These are phyloP conservation scores for Choristoneura rosaceana DNA, from an alignment of 2,888 invertebrate species.

Conservation along the genomic window DNA sequence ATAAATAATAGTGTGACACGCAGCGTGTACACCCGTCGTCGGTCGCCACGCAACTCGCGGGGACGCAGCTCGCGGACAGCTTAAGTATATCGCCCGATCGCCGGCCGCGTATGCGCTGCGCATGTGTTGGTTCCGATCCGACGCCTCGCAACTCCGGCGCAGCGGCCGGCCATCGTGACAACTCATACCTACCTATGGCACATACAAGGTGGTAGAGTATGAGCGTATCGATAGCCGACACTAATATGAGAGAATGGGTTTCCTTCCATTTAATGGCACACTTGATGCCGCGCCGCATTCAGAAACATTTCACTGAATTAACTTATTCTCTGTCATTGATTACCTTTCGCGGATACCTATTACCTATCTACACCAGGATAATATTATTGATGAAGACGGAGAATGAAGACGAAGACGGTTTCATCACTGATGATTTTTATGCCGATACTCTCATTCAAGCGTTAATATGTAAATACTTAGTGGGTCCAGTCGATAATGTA, in stretches of 20 bases:
- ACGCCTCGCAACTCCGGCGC: conserved; percentile 3
- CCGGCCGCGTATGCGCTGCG: conserved; percentile 31
- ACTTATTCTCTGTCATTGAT: not conserved
- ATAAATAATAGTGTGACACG: conserved; percentile 48
- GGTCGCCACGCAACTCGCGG: conserved; percentile 70
- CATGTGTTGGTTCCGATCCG: conserved; percentile 11
- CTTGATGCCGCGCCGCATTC: not conserved
- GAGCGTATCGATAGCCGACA: not conserved
- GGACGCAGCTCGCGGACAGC: conserved; percentile 56
- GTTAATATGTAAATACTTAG: no score
- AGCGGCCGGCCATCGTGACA: not conserved
- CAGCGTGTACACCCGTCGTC: conserved; percentile 65
- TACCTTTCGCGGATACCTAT: not conserved
- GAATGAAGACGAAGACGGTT: not conserved
- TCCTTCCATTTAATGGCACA: not conserved
- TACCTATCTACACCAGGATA: conserved; percentile 16
- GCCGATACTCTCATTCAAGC: no score
- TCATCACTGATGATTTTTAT: not conserved
- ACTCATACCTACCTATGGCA: not conserved
- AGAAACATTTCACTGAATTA: not conserved
- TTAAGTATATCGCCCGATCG: conserved; percentile 53
- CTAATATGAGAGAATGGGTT: not conserved
- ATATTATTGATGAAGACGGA: not conserved
- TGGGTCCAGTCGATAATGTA: no score
- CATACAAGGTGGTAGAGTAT: not conserved